Evolutionary conservation across 1,140 invertebrate genomes (phyloP), one percentile per base, ranked within the genome.

Genomic region (Conus betulinus): DNA sequence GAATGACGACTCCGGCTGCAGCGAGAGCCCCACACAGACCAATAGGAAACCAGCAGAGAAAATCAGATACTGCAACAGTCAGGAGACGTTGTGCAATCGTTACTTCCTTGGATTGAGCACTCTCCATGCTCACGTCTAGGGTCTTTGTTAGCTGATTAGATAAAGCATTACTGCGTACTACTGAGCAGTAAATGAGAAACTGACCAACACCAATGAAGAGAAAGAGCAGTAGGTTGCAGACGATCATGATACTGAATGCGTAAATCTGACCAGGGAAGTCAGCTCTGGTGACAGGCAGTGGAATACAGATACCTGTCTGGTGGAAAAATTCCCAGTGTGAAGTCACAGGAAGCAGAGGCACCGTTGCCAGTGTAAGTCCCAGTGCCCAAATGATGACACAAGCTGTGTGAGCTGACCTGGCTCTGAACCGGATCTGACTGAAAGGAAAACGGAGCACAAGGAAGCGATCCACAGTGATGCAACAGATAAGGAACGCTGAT

Each of bases 371-470:
- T 3, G 27, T 55, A 13, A 91, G 17, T 3, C 87, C 88, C 13
- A 91, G 25, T 20, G 87, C n/a, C 88, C 88, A 89, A 7, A 87
- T 85, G 7, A 89, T 13, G 27, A 39, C 27, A 87, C 78, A 89
- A 5, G 78, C 84, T 5, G 55, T 7, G n/a, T 57, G 23, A 27
- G 84, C 76, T 27, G 88, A 89, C 23, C 55, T 91, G 5, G 91
- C 79, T 23, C 81, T 87, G 11, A 88, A 78, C 8, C 89, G 74
- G 23, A 74, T 10, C 6, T 79, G 53, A 23, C 91, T 88, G 67
- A 94, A 93, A 3, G 93, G 93, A 83, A 91, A 93, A 20, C 91
- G 89, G 55, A 94, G 89, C 20, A 88, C 90, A 3, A 92, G 27
- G 60, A 92, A 90, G 11, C 93, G 63, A 74, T 94, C 94, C 20